Evolutionary conservation across 92 coral and sea anemone species (phyloP).

Genomic region (Desmophyllum pertusum): DNA sequence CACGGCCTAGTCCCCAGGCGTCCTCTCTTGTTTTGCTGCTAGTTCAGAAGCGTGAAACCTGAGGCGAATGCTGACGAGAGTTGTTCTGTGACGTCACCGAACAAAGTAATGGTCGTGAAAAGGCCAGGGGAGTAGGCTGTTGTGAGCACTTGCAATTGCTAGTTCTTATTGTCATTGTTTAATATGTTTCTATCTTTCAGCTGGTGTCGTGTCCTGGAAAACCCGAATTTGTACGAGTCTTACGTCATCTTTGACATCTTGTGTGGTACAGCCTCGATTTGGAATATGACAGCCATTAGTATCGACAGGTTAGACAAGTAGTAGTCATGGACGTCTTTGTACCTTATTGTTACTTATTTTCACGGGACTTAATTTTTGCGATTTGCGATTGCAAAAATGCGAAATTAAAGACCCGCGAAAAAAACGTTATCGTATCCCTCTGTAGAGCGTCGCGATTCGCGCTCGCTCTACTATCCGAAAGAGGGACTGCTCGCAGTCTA

Average conservation of each 20-base stretch:
- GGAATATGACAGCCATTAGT: constrained; percentile 93
- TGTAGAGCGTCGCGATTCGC: too few relatives aligned
- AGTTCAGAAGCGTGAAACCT: neutral
- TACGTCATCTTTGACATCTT: constrained; percentile 77
- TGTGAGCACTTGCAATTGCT: neutral
- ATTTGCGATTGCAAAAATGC: too few relatives aligned
- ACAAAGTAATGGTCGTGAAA: neutral
- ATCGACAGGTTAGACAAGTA: constrained; percentile 74
- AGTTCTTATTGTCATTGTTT: neutral
- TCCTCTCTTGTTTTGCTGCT: neutral
- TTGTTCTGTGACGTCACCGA: neutral
- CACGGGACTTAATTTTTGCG: too few relatives aligned
- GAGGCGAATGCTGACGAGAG: neutral
- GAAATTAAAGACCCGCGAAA: too few relatives aligned
- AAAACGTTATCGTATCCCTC: too few relatives aligned
- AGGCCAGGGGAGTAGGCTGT: neutral
- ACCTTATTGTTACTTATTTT: too few relatives aligned
- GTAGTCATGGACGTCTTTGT: neutral
- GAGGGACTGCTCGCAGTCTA: too few relatives aligned
- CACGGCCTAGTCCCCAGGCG: neutral
- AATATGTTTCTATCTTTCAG: constrained; percentile 9
- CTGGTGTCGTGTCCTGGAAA: neutral
- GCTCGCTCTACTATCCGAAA: too few relatives aligned
- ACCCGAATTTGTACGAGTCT: constrained; percentile 44
- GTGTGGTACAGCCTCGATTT: constrained; percentile 90